A percentile compares a stretch with the other conserved stretches of the same genome.
phyloP scores from a whole-genome alignment of 2,888 invertebrate species.

The Amphipyra tragopoginis region DNA sequence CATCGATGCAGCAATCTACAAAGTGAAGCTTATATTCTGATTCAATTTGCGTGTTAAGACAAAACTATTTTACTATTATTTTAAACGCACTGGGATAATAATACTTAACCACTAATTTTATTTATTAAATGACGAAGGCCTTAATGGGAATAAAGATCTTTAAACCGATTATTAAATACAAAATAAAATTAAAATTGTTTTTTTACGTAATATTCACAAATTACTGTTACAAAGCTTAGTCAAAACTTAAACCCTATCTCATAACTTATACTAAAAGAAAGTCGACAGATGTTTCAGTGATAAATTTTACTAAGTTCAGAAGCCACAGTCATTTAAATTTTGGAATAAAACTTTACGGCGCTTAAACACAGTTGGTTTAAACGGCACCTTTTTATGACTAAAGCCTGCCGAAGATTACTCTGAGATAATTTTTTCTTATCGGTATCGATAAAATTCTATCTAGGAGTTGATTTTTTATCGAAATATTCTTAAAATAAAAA shows the following conservation, averaged over 20 bases:
- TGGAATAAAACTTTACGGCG: conserved; percentile 47
- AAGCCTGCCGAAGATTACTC: conserved; percentile 22
- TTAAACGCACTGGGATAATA: too few relatives aligned
- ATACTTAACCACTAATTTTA: too few relatives aligned
- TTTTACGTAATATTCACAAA: neutral
- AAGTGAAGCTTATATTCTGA: too few relatives aligned
- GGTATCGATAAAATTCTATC: too few relatives aligned
- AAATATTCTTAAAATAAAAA: too few relatives aligned
- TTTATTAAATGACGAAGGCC: too few relatives aligned
- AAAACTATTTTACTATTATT: too few relatives aligned
- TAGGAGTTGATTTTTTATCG: too few relatives aligned
- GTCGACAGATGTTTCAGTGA: conserved; percentile 41
- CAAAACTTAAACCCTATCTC: conserved; percentile 8
- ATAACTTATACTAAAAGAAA: conserved; percentile 21
- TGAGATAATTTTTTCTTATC: neutral
- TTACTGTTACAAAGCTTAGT: neutral
- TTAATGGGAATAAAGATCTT: too few relatives aligned
- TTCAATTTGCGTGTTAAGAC: too few relatives aligned
- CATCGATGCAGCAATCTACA: neutral
- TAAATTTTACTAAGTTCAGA: conserved; percentile 40
- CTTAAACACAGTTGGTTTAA: conserved; percentile 46
- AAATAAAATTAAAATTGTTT: too few relatives aligned
- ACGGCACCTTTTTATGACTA: conserved; percentile 36
- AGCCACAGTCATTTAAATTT: conserved; percentile 41
- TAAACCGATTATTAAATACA: too few relatives aligned